phyloP scores from a whole-genome alignment of 92 coral and sea anemone species.

The Paragorgia papillata region DNA sequence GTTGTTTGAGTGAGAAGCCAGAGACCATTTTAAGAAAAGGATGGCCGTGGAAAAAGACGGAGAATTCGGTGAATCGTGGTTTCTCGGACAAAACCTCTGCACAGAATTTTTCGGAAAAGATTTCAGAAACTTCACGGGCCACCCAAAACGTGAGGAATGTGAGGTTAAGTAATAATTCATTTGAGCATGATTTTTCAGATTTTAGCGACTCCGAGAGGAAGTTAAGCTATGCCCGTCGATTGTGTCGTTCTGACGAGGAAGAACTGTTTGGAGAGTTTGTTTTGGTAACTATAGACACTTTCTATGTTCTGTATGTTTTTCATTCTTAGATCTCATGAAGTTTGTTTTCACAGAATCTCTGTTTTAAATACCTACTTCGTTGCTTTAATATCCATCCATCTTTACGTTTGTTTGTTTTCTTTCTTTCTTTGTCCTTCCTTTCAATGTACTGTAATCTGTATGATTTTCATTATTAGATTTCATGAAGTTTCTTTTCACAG shows the following conservation, averaged over 20 bases:
- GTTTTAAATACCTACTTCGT: too few relatives aligned
- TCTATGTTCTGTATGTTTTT: too few relatives aligned
- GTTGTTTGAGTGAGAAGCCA: background rate
- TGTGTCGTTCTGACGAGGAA: background rate
- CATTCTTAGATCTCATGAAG: too few relatives aligned
- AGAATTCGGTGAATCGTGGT: background rate
- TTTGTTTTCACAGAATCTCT: too few relatives aligned
- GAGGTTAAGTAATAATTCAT: constrained; percentile 14
- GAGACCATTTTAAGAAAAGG: background rate
- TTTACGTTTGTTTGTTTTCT: too few relatives aligned
- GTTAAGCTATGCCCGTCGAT: constrained; percentile 4
- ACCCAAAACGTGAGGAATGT: constrained; percentile 3
- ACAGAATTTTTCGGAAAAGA: background rate
- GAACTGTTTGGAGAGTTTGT: background rate
- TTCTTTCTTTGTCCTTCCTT: too few relatives aligned
- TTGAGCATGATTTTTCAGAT: constrained; percentile 29
- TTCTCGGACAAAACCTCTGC: background rate
- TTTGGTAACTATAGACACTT: background rate
- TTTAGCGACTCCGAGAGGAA: background rate
- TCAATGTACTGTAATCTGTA: too few relatives aligned
- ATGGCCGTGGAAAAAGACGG: constrained; percentile 2
- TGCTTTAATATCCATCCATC: too few relatives aligned
- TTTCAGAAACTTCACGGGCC: background rate
- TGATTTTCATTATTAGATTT: too few relatives aligned
- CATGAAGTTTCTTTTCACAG: too few relatives aligned